Evolutionary conservation across 1,140 invertebrate genomes (phyloP).

Genomic region (Drosophila rufa): DNA sequence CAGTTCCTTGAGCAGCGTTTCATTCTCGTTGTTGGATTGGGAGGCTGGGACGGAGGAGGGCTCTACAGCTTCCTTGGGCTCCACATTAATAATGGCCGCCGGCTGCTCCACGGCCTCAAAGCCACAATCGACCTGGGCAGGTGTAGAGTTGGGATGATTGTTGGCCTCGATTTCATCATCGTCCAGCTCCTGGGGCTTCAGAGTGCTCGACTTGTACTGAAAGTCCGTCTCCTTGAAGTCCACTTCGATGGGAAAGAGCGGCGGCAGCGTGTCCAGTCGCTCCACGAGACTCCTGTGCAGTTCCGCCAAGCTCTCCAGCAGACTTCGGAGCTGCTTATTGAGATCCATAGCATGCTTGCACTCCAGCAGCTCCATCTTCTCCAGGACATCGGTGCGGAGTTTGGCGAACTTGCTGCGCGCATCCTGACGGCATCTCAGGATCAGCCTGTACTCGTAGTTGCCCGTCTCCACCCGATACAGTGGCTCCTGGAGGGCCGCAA

Average conservation of each 20-base stretch:
- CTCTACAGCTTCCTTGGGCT: constrained; percentile 21
- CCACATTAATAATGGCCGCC: constrained; percentile 71
- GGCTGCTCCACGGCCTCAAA: constrained; percentile 74
- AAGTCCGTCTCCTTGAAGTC: constrained; percentile 97
- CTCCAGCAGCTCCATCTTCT: constrained; percentile 98
- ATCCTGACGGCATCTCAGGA: constrained; percentile 97
- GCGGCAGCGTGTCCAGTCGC: constrained; percentile 89
- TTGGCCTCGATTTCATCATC: constrained; percentile 85
- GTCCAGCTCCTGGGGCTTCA: constrained; percentile 85
- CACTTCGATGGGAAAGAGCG: constrained; percentile 98
- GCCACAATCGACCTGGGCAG: constrained; percentile 65
- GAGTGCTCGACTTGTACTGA: constrained; percentile 91
- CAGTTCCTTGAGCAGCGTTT: constrained; percentile 72
- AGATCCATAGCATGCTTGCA: constrained; percentile 98
- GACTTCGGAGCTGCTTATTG: constrained; percentile 92
- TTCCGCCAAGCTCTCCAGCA: constrained; percentile 92
- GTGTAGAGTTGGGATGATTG: constrained; percentile 18
- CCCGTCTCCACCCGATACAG: constrained; percentile 99
- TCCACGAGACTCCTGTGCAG: constrained; percentile 89
- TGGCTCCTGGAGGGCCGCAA: constrained; percentile 97
- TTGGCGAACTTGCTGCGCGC: constrained; percentile 96
- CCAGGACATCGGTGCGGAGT: constrained; percentile 96
- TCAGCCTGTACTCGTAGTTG: constrained; percentile 99
- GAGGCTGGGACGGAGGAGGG: not conserved
- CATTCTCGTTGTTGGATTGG: constrained; percentile 54